Conservation (phyloP, 2,113 vertebrate species). For the Mormoops blainvillei region DNA sequence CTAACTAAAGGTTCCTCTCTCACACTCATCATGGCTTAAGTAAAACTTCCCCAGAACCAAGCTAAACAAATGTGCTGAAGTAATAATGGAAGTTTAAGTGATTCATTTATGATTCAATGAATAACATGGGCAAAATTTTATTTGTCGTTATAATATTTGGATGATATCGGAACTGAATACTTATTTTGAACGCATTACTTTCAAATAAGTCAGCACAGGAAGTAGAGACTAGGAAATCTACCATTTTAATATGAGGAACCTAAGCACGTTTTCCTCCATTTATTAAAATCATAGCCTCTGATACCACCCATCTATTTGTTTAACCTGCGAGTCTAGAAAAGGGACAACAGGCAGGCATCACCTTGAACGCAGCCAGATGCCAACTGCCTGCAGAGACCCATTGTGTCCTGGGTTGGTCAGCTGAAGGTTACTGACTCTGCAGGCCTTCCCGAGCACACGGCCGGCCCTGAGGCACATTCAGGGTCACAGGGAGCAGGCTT, state of each 20-base stretch:
- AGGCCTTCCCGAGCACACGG: background rate
- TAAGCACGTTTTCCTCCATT: background rate
- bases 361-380: background rate
- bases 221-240: background rate
- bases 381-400: background rate
- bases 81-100: background rate
- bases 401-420: background rate
- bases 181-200: conserved; percentile 2
- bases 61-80: background rate
- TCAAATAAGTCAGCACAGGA: background rate
- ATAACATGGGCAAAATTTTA: background rate
- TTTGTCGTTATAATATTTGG: background rate
- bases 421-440: background rate
- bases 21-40: background rate
- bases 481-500: background rate
- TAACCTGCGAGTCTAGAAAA: background rate
- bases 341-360: background rate
- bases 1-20: background rate
- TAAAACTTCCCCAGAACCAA: conserved; percentile 20
- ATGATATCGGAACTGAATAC: background rate
- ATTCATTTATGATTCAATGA: background rate
- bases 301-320: background rate
- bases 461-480: background rate
- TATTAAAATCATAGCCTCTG: conserved; percentile 5
- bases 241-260: background rate